Evolutionary conservation across 1,140 invertebrate species (phyloP), one percentile per base, ranked within the genome.

Genomic region (Hydropsyche tenuis): DNA sequence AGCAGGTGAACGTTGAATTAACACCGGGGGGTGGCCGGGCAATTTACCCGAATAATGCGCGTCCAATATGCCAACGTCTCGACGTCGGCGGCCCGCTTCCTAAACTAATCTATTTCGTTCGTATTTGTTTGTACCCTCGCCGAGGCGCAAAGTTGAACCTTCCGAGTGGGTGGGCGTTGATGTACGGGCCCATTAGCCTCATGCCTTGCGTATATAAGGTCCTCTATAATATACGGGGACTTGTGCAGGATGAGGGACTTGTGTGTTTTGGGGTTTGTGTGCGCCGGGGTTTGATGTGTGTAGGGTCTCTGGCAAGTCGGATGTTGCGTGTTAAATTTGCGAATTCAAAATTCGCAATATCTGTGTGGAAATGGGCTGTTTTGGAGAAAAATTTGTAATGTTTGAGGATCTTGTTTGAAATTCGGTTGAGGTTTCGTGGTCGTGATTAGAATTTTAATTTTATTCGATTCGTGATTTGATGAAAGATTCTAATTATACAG

Each of bases 91-190:
- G 3, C 14, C 46, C 14, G 30, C 30, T 63, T 27, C 60, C 23
- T 11, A 27, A 63, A 63, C 23, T 63, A 63, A 65, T 65, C 63
- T 65, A 65, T 65, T 65, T 65, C 63, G 42, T 65, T 65, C 16
- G 63, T 16, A 65, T 65, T 65, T 65, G 30, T 65, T 65, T 65
- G 63, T 16, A 9, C 56, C 22, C 23, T 65, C 43, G 27, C 42
- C 16, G 23, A 65, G 37, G 63, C 30, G 63, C 16, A 65, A 65
- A 65, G 63, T 65, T 65, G 63, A 65, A 65, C 56, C 22, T 20
- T 20, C 22, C 56, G 23, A 25, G 20, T 37, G 30, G 30, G 30
- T 37, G 30, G 46, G 23, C 20, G 42, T 42, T 65, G 42, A 65
- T 65, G 63, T 65, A 65, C 30, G 63, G 30, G 14, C 63, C 63